Evolutionary conservation across 1,140 invertebrate genomes (phyloP).

Genomic region (Drosophila ohnishii): DNA sequence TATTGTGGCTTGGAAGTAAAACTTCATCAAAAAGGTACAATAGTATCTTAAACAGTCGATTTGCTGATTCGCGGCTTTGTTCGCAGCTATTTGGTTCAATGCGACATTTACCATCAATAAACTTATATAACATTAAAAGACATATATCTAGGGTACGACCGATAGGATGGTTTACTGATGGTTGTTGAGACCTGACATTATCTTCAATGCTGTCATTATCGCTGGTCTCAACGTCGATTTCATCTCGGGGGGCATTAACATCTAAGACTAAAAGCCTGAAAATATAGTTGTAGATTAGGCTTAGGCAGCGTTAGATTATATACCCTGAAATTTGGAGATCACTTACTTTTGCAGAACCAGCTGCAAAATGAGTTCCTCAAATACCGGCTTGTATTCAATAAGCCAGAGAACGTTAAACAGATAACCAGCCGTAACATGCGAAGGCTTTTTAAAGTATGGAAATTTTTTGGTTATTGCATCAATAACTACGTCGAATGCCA

Average conservation of each 20-base stretch:
- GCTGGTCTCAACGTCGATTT: constrained; percentile 84
- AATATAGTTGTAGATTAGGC: neutral
- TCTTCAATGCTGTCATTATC: constrained; percentile 75
- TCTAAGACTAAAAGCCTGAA: constrained; percentile 87
- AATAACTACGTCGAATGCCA: constrained; percentile 65
- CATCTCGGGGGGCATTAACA: constrained; percentile 86
- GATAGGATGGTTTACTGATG: constrained; percentile 77
- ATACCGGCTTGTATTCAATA: constrained; percentile 86
- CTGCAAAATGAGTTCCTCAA: constrained; percentile 85
- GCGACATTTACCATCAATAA: constrained; percentile 83
- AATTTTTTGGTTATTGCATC: constrained; percentile 82
- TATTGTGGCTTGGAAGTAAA: constrained; percentile 89
- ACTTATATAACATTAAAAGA: constrained; percentile 86
- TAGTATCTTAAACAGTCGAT: constrained; percentile 77
- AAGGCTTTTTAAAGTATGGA: constrained; percentile 87
- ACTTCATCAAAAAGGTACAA: constrained; percentile 88
- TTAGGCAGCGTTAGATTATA: neutral
- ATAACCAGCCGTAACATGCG: constrained; percentile 86
- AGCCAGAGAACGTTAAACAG: constrained; percentile 87
- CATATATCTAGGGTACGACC: constrained; percentile 87
- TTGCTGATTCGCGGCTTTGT: constrained; percentile 38
- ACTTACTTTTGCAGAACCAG: constrained; percentile 84
- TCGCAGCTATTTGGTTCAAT: constrained; percentile 29
- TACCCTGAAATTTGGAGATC: neutral
- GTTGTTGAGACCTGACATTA: constrained; percentile 77